A percentile compares a stretch with the other conserved stretches of the same genome.
phyloP scores from a whole-genome alignment of 2,113 vertebrate genomes.

The Sturnira hondurensis region DNA sequence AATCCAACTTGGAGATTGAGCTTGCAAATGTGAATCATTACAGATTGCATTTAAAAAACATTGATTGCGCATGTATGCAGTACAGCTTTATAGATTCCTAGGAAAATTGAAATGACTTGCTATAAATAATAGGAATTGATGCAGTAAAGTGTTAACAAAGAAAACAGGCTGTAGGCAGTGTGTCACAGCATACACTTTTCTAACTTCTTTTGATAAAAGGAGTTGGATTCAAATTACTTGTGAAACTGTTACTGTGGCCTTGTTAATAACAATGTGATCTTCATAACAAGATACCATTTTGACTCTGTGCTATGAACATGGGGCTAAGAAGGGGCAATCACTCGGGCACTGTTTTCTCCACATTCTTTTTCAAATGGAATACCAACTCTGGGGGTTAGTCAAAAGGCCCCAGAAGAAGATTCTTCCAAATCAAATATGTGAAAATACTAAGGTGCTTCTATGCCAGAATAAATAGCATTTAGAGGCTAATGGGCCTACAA shows the following conservation, averaged over 20 bases:
- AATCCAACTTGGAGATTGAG: constrained; percentile 23
- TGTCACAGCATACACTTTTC: neutral
- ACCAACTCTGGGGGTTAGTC: constrained; percentile 14
- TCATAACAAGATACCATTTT: constrained; percentile 19
- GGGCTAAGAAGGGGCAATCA: neutral
- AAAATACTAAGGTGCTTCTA: neutral
- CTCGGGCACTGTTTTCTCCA: neutral
- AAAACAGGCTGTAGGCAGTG: neutral
- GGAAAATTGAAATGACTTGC: constrained; percentile 7
- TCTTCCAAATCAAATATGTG: constrained; percentile 31
- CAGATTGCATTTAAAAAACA: constrained; percentile 27
- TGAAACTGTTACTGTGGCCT: neutral
- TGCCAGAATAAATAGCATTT: constrained; percentile 27
- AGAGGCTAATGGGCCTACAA: neutral
- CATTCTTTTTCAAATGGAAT: neutral
- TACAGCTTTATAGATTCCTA: neutral
- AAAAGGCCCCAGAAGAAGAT: neutral
- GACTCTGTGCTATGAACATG: neutral
- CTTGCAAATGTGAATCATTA: neutral
- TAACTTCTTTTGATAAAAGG: neutral
- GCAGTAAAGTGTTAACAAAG: neutral
- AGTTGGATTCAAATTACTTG: constrained; percentile 33
- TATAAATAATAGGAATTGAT: constrained; percentile 16
- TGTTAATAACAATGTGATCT: neutral
- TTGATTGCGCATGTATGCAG: neutral